phyloP scores from a whole-genome alignment of 1,140 invertebrate species.

The Fragariocoptes setiger region DNA sequence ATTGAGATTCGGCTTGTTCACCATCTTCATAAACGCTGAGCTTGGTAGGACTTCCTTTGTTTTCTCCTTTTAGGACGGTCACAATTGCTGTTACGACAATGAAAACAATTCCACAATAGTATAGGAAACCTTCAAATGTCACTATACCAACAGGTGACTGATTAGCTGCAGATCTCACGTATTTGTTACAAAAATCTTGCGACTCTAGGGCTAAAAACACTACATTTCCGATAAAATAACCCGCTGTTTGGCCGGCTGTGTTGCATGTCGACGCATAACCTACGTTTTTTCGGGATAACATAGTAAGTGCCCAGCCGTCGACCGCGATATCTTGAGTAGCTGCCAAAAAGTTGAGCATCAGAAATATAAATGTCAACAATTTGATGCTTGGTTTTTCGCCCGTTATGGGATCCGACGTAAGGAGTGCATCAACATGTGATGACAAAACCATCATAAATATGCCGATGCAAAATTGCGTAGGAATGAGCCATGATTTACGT shows the following conservation, averaged over 20 bases:
- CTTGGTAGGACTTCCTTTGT: slow-evolving; percentile 12
- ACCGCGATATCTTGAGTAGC: slow-evolving; percentile 98
- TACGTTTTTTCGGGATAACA: slow-evolving; percentile 74
- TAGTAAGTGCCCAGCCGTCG: slow-evolving; percentile 96
- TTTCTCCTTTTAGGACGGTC: slow-evolving; percentile 58
- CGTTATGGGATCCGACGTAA: slow-evolving; percentile 23
- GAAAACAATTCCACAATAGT: slow-evolving; percentile 81
- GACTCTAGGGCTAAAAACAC: slow-evolving; percentile 91
- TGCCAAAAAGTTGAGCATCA: slow-evolving; percentile 70
- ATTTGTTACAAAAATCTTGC: slow-evolving; percentile 73
- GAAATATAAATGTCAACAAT: slow-evolving; percentile 51
- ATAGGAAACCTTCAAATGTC: slow-evolving; percentile 47
- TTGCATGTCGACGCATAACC: slow-evolving; percentile 98
- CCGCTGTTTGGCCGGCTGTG: slow-evolving; percentile 84
- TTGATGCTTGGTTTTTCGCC: slow-evolving; percentile 33
- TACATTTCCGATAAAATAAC: slow-evolving; percentile 88
- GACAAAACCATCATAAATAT: slow-evolving; percentile 54
- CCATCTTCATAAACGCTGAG: too few relatives aligned
- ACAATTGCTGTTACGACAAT: slow-evolving; percentile 62
- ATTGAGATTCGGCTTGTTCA: background rate
- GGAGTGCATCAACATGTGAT: slow-evolving; percentile 31
- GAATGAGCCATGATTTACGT: slow-evolving; percentile 86
- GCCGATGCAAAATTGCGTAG: slow-evolving; percentile 40
- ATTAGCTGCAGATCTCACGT: slow-evolving; percentile 29
- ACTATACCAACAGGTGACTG: slow-evolving; percentile 42